Conservation (phyloP, 2,113 vertebrate genomes). For the Platysteira castanea region DNA sequence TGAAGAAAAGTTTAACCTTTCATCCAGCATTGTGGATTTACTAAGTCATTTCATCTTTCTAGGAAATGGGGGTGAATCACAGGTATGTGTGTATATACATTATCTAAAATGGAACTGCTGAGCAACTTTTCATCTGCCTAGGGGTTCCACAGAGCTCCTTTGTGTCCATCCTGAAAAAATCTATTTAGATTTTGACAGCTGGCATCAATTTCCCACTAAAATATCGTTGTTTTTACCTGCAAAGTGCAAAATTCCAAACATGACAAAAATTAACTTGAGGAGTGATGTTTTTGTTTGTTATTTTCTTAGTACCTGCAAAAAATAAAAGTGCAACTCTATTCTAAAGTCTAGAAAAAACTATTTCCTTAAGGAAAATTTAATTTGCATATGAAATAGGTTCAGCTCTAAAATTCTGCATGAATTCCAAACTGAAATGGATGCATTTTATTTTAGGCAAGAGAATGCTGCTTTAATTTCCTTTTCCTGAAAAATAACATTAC, state of each 20-base stretch:
- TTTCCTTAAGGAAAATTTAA: neutral
- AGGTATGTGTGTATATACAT: accelerated
- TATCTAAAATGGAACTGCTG: neutral
- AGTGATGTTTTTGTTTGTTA: neutral
- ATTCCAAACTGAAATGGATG: neutral
- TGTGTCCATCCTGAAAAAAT: neutral
- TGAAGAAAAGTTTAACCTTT: neutral
- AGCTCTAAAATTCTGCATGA: neutral
- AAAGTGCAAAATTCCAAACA: neutral
- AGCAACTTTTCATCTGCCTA: neutral
- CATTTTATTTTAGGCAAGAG: neutral
- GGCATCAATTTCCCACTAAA: neutral
- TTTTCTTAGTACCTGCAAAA: neutral
- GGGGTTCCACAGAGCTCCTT: neutral
- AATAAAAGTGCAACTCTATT: neutral
- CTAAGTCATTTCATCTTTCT: neutral
- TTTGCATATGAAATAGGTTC: neutral
- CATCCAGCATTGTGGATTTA: neutral
- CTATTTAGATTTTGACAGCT: neutral
- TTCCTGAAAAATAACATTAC: neutral
- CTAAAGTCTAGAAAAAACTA: neutral
- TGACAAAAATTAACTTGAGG: neutral
- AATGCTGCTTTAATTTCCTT: neutral
- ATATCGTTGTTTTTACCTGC: neutral
- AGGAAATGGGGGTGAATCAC: neutral